Percentiles rank a stretch among this genome's conserved stretches.
phyloP scores from a whole-genome alignment of 1,140 invertebrate species.

The Tetramorium alpestre region DNA sequence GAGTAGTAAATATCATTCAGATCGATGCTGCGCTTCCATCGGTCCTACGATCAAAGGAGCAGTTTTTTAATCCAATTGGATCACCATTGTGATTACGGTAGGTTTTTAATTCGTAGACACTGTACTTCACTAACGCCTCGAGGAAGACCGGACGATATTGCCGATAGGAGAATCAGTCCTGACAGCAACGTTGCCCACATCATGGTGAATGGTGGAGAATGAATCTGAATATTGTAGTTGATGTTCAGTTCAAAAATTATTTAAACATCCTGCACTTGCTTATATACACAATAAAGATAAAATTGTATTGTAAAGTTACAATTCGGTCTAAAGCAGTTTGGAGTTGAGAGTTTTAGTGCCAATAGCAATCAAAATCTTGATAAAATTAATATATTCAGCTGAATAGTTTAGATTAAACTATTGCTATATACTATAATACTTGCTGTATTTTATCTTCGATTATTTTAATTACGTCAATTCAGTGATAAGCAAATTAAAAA shows the following conservation, averaged over 20 bases:
- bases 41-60: not conserved
- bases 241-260: not conserved
- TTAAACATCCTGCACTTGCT: not conserved
- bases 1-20: constrained; percentile 75
- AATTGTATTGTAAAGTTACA: not conserved
- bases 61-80: not conserved
- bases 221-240: constrained; percentile 15
- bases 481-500: no score
- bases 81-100: not conserved
- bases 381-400: not conserved
- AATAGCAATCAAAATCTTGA: not conserved
- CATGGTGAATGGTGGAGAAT: constrained; percentile 43
- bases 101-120: constrained; percentile 8
- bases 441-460: no score
- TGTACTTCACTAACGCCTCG: constrained; percentile 32
- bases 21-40: constrained; percentile 76
- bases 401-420: not conserved
- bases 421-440: no score
- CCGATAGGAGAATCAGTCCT: constrained; percentile 51
- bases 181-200: constrained; percentile 56
- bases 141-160: not conserved
- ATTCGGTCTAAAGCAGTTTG: not conserved
- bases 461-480: no score
- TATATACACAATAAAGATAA: not conserved
- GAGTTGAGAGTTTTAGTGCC: not conserved